A percentile compares a stretch with the other conserved stretches of the same genome.
Evolutionary conservation across 2,888 invertebrate genomes (phyloP).

Genomic region (Pinctada fucata): DNA sequence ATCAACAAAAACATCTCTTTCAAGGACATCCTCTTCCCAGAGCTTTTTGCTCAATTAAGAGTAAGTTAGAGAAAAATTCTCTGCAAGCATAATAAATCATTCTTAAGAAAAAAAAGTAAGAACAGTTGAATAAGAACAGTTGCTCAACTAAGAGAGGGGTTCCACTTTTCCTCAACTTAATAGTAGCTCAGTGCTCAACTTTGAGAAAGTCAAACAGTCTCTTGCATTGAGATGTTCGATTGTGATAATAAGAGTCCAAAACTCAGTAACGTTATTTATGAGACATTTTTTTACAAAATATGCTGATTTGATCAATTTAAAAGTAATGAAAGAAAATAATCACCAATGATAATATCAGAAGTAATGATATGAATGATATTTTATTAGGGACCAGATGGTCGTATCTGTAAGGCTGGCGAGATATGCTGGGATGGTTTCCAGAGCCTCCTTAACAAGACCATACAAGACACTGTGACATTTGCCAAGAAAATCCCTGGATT

Average conservation of each 20-base stretch:
- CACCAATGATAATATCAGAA: too few species aligned
- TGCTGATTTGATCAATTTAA: too few species aligned
- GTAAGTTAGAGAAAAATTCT: conserved; percentile 2
- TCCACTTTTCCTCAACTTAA: background rate
- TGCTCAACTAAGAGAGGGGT: background rate
- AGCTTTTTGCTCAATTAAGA: conserved; percentile 23
- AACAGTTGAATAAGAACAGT: background rate
- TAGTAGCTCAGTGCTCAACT: too few species aligned
- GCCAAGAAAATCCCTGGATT: conserved; percentile 99
- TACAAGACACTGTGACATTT: conserved; percentile 98
- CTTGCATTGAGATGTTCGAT: too few species aligned
- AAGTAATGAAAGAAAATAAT: too few species aligned
- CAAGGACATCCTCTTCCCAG: conserved; percentile 26
- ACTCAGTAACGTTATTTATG: too few species aligned
- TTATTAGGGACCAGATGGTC: conserved; percentile 52
- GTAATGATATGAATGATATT: too few species aligned
- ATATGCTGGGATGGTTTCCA: conserved; percentile 75
- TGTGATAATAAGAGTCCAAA: too few species aligned
- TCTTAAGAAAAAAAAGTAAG: too few species aligned
- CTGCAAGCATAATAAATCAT: too few species aligned
- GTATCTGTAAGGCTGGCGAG: conserved; percentile 59
- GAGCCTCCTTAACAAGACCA: conserved; percentile 78
- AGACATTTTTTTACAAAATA: too few species aligned
- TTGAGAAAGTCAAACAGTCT: too few species aligned
- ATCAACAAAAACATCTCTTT: conserved; percentile 48